Evolutionary conservation across 53 echinoderm and acorn worm genomes (phyloP), one percentile per base, ranked within the genome.

Genomic region (Patiria pectinifera): DNA sequence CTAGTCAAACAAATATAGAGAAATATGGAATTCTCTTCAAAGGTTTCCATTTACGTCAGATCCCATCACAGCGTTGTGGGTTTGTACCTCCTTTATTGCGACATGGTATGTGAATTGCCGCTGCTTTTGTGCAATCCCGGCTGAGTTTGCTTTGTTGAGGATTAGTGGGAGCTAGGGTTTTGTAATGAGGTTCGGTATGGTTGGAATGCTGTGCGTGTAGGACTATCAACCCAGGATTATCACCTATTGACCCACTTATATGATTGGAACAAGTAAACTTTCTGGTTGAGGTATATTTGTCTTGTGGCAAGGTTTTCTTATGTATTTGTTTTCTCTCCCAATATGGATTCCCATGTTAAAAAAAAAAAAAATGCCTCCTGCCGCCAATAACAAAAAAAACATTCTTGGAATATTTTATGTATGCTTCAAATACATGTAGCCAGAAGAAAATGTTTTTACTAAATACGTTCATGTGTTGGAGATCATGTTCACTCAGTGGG

Each of bases 161-260:
- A 59, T 87, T 87, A 78, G 24, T 77, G 60, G 77, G 77, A 59
- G 45, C 48, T 78, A 14, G 47, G 62, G 60, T 62, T 80, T 80
- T 63, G 69, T 90, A 66, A 90, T 78, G 13, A 8, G 66, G 49
- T n/a, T 23, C 66, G 82, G 90, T 47, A 90, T 90, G 90, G 24
- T 1, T 80, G 66, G 90, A 80, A 90, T 90, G 90, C 35, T 69
- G 80, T 80, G 80, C 69, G 58, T 90, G 81, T 47, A 47, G 46
- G 23, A 44, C 61, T 83, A 43, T 62, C 84, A 21, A 45, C 53
- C 76, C 78, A 87, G 24, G 87, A 87, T 78, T 87, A 78, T 87
- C 87, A 87, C 87, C 87, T 87, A 78, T 87, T 87, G 87, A 62
- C 78, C 87, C 71, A 87, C 77, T 87, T 87, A 8, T 45, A 87